Base-by-base conservation (phyloP, 2,888 invertebrate species). In the Hemistola chrysoprasaria region DNA sequence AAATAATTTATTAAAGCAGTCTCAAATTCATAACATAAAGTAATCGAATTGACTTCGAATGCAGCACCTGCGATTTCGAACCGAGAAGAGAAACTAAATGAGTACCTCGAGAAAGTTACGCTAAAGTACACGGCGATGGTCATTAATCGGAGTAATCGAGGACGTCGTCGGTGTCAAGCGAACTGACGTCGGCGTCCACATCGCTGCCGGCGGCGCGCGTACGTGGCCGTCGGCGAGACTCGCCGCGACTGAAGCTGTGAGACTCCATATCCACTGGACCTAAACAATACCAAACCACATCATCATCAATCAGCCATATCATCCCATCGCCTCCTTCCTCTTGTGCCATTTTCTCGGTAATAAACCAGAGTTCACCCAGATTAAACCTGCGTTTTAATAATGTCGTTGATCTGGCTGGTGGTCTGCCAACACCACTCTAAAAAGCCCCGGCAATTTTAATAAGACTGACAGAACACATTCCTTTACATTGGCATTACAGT, bases 141-240 rank as follows among this genome's bases (percentile, higher is more conserved):
- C 54, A 74, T 52, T 68, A 66, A 36, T 79, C 78, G 0, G 82
- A 82, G 3, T 64, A 71, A 52, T 84, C 81, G 0, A 64, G 68
- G 10, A 64, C 68, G 35, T 84, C 85, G 0, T 86, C 85, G 0
- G 86, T 85, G 47, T 75, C 84, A 7, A 76, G 43, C 1, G 87
- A 87, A 42, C 86, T 86, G 34, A 85, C 65, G 40, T 87, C 87
- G 1, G 84, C 87, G 11, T 86, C 86, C 1, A 64, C 55, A 35
- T 82, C 85, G 28, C 83, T 85, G 2, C 65, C 55, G 1, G 54
- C 52, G 26, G 43, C 45, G 2, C 8, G 34, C 1, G 6, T 16
- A 5, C 21, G 35, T 5, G 48, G 40, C n/a, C 11, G 30, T 9
- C 44, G 34, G 6, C 43, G 36, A 0, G 40, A 16, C 9, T 46